Percentiles rank a stretch among this genome's conserved stretches.
These are phyloP conservation scores for Halcyon senegalensis DNA, from an alignment of 2,113 vertebrate genomes.

Conservation along the genomic window DNA sequence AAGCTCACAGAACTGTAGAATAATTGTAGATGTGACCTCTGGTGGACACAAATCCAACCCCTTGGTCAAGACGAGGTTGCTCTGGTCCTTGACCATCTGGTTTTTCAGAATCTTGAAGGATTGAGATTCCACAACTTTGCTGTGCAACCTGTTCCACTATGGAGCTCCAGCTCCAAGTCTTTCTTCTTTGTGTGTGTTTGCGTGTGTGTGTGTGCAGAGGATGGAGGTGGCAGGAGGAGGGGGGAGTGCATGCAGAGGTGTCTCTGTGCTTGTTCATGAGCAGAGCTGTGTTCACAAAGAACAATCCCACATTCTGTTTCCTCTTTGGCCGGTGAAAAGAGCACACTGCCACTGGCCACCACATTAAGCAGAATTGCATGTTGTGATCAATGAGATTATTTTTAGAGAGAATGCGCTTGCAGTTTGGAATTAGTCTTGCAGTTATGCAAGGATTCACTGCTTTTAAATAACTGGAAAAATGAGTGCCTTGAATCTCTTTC, in stretches of 20 bases:
- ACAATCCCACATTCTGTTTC: neutral
- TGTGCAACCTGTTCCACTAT: neutral
- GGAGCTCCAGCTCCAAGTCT: neutral
- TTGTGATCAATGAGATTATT: neutral
- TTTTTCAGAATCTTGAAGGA: neutral
- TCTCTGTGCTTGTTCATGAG: neutral
- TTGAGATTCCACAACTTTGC: neutral
- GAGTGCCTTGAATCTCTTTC: constrained; percentile 41
- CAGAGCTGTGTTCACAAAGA: neutral
- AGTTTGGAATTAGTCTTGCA: constrained; percentile 8
- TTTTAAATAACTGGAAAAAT: constrained; percentile 53
- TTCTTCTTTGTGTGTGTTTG: neutral
- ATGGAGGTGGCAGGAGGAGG: neutral
- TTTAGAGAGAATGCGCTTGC: neutral
- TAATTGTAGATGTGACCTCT: neutral
- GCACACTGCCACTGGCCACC: neutral
- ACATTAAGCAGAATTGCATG: neutral
- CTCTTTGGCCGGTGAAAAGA: neutral
- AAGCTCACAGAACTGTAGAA: neutral
- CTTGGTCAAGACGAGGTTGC: neutral
- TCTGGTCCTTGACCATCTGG: neutral
- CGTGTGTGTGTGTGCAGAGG: neutral
- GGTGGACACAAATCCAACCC: neutral
- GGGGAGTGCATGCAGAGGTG: accelerated
- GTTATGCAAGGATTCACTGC: constrained; percentile 24